phyloP scores from a whole-genome alignment of 1,140 invertebrate genomes.

The Archivesica marissinica region DNA sequence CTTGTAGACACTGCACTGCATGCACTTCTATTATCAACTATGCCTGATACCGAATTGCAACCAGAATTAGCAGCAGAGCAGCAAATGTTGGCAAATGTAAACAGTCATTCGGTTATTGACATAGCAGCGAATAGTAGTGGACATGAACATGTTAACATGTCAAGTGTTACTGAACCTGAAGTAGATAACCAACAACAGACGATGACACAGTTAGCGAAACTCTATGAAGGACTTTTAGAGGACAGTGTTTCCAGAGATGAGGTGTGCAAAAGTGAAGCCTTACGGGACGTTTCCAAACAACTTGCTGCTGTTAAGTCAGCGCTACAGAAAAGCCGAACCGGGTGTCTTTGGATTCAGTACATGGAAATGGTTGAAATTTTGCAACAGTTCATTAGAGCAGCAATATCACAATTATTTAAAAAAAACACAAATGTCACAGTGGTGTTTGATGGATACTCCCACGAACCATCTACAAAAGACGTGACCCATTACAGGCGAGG shows the following conservation, averaged over 20 bases:
- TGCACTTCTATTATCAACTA: conserved; percentile 45
- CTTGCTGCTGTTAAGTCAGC: not conserved
- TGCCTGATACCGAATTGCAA: too few relatives aligned
- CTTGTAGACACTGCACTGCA: conserved; percentile 67
- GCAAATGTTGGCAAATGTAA: too few relatives aligned
- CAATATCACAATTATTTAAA: too few relatives aligned
- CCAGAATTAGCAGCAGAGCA: too few relatives aligned
- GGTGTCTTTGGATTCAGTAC: conserved; percentile 71
- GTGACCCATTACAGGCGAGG: too few relatives aligned
- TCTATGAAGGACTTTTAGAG: not conserved
- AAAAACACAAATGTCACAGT: too few relatives aligned
- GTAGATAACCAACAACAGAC: not conserved
- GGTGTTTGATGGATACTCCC: too few relatives aligned
- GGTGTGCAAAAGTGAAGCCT: not conserved
- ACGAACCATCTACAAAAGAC: too few relatives aligned
- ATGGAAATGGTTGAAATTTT: conserved; percentile 72
- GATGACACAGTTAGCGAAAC: not conserved
- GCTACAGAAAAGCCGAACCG: conserved; percentile 16
- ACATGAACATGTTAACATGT: not conserved
- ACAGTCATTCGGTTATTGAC: not conserved
- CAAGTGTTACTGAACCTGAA: not conserved
- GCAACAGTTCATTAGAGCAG: conserved; percentile 68
- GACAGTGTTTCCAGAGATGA: not conserved
- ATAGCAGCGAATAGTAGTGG: not conserved
- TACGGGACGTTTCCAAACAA: not conserved